A percentile compares a stretch with the other conserved stretches of the same genome.
phyloP scores from a whole-genome alignment of 2,113 vertebrate genomes.

The Regulus satrapa region DNA sequence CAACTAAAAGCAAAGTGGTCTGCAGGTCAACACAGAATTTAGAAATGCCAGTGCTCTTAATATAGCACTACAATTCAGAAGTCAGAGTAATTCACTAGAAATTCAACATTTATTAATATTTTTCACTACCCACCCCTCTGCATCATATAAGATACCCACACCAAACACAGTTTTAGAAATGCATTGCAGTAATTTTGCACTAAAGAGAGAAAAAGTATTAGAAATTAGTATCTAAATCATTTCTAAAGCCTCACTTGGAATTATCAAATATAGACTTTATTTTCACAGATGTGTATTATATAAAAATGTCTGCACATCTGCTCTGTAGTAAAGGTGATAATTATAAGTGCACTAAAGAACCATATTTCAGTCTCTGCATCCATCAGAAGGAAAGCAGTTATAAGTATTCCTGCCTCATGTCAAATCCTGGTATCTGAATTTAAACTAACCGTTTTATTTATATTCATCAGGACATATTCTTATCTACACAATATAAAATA shows the following conservation, averaged over 20 bases:
- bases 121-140: neutral
- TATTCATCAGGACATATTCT: neutral
- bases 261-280: neutral
- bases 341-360: neutral
- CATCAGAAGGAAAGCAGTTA: neutral
- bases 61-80: neutral
- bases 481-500: neutral
- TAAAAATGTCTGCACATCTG: neutral
- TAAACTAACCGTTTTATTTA: neutral
- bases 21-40: neutral
- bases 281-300: neutral
- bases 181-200: neutral
- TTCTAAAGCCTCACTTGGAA: neutral
- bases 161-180: neutral
- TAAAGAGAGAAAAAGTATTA: neutral
- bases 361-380: neutral
- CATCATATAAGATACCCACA: neutral
- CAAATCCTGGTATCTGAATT: neutral
- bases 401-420: neutral
- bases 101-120: neutral
- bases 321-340: neutral
- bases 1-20: neutral
- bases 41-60: neutral
- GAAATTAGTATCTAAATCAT: neutral
- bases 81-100: neutral